Conservation (phyloP, 2,113 vertebrate species). For the Hydrolagus affinis region DNA sequence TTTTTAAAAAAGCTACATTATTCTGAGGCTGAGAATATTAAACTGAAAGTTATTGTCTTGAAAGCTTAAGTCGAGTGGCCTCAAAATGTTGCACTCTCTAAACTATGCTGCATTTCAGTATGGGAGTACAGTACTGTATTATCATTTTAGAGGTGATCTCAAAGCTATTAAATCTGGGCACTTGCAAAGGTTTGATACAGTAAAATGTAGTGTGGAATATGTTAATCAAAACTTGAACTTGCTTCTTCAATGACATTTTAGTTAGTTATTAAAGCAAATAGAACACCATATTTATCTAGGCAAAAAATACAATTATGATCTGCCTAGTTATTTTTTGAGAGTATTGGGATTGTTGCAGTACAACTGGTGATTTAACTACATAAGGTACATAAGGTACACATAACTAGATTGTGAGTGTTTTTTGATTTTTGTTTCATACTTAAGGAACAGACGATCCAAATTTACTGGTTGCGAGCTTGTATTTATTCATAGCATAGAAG, state of each 20-base stretch:
- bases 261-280: neutral
- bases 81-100: too few species aligned
- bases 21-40: too few species aligned
- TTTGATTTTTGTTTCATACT: neutral
- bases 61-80: too few species aligned
- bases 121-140: neutral
- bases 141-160: neutral
- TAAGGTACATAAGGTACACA: neutral
- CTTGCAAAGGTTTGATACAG: neutral
- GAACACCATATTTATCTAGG: neutral
- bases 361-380: neutral
- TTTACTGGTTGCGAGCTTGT: too few species aligned
- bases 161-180: neutral
- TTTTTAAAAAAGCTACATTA: too few species aligned
- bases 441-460: too few species aligned
- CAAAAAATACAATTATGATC: neutral
- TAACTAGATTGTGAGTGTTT: neutral
- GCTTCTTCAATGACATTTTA: too few species aligned
- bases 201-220: neutral
- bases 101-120: neutral
- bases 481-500: too few species aligned
- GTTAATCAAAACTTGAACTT: neutral
- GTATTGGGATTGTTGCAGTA: neutral
- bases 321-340: neutral
- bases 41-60: too few species aligned